Base-by-base conservation (phyloP, 1,140 invertebrate genomes). In the Sminthurides bifidus region DNA sequence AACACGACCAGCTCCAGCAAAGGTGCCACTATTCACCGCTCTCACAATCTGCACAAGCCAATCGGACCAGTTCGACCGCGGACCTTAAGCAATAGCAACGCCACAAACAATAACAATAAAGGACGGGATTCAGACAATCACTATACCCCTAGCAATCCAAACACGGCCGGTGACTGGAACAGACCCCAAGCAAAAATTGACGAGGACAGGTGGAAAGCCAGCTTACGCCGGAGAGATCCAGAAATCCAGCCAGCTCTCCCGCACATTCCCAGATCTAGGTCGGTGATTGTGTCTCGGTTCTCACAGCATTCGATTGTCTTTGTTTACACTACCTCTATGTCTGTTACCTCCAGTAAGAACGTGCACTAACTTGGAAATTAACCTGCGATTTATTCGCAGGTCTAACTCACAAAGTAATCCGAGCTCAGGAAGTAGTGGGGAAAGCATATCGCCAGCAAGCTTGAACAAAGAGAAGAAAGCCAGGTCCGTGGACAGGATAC, bases 181-280 rank as follows among this genome's bases (percentile, higher is more conserved):
- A n/a, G 44, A 27, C 19, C 51, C 14, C 44, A 54, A 27, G 40
- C 57, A 21, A 54, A 60, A 37, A 41, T 35, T 24, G 40, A 49
- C 23, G 63, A 65, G 52, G 77, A 79, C 45, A 74, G 74, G 65
- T 79, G 78, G 77, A 76, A 75, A 10, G 75, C 74, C 0, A 80
- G 79, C 19, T 64, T 82, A 15, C 66, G 81, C 2, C 75, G 75
- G 58, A 69, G 80, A 38, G 79, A 82, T 69, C 78, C 80, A 1
- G 77, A 81, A 54, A 70, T 82, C 4, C 80, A 81, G 63, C 78
- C 79, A 1, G 76, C 77, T 6, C 66, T 82, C 46, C 80, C 80
- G 14, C 27, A 51, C 40, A 51, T 57, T 35, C 43, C 12, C 14
- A 12, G 40, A 3, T 55, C 53, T 10, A 45, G 35, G 43, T 55